A percentile compares a stretch with the other conserved stretches of the same genome.
These are phyloP conservation scores for Pristionchus entomophagus DNA, from an alignment of 2,888 invertebrate species.

Conservation along the genomic window DNA sequence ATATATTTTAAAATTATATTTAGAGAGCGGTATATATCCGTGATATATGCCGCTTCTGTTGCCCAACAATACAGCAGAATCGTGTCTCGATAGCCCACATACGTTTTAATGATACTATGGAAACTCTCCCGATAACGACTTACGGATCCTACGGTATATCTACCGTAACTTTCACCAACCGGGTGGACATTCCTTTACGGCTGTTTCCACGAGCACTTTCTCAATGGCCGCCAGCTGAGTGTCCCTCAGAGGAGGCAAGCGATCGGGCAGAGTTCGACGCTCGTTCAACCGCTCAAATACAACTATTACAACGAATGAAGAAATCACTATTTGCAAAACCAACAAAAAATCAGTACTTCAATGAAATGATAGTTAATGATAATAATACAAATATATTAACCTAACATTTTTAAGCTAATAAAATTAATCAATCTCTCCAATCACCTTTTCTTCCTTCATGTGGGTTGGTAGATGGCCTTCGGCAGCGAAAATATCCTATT, in stretches of 20 bases:
- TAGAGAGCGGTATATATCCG: not conserved
- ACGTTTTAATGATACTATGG: too few relatives aligned
- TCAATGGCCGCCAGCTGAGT: not conserved
- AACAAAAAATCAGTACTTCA: not conserved
- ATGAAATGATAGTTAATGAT: too few relatives aligned
- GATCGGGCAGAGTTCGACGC: not conserved
- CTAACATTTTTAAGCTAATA: too few relatives aligned
- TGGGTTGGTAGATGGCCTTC: conserved; percentile 2
- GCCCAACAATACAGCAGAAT: not conserved
- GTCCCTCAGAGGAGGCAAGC: not conserved
- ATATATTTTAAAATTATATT: not conserved
- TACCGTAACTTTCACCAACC: not conserved
- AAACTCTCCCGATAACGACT: too few relatives aligned
- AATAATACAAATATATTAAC: too few relatives aligned
- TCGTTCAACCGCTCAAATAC: not conserved
- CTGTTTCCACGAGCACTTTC: not conserved
- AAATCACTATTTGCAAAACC: not conserved
- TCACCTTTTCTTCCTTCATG: conserved; percentile 43
- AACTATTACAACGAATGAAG: not conserved
- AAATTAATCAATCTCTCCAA: not conserved
- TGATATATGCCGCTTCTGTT: not conserved
- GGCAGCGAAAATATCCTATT: not conserved
- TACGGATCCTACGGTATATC: not conserved
- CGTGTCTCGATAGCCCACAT: too few relatives aligned
- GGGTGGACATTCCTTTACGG: not conserved